Conservation (phyloP, 1,140 invertebrate species). For the Dendrolimus punctatus region DNA sequence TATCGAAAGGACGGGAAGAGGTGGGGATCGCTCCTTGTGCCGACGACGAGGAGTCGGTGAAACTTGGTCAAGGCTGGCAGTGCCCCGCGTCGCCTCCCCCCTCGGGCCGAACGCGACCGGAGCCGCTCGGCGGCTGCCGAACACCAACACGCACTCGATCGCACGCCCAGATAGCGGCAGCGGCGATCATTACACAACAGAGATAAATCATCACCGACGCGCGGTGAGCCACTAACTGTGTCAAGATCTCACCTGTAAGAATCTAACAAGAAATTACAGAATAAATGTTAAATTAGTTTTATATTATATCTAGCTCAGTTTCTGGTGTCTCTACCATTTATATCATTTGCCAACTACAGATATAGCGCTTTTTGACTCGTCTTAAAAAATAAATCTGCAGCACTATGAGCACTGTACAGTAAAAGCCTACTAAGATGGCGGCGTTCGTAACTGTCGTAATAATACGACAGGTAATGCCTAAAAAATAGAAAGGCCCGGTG, state of each 20-base stretch:
- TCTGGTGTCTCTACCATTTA: too few relatives aligned
- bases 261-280: neutral
- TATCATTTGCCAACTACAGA: too few relatives aligned
- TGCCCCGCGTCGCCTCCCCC: conserved; percentile 29
- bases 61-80: conserved; percentile 66
- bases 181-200: conserved; percentile 54
- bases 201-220: conserved; percentile 60
- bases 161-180: conserved; percentile 45
- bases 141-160: conserved; percentile 40
- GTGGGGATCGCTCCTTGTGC: conserved; percentile 66
- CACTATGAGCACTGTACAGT: conserved; percentile 22
- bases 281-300: too few relatives aligned
- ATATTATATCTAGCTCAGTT: too few relatives aligned
- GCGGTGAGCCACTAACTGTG: conserved; percentile 56
- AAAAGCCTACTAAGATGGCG: conserved; percentile 58
- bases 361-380: too few relatives aligned
- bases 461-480: conserved; percentile 70
- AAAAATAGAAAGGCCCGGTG: conserved; percentile 71
- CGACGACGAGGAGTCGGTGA: conserved; percentile 50
- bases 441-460: conserved; percentile 60
- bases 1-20: conserved; percentile 66
- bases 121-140: conserved; percentile 9
- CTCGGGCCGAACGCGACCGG: conserved; percentile 16
- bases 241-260: conserved; percentile 54
- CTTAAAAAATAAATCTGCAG: conserved; percentile 22